Base-by-base conservation (phyloP, 2,797 vertebrate species). In the Sitta carolinensis region DNA sequence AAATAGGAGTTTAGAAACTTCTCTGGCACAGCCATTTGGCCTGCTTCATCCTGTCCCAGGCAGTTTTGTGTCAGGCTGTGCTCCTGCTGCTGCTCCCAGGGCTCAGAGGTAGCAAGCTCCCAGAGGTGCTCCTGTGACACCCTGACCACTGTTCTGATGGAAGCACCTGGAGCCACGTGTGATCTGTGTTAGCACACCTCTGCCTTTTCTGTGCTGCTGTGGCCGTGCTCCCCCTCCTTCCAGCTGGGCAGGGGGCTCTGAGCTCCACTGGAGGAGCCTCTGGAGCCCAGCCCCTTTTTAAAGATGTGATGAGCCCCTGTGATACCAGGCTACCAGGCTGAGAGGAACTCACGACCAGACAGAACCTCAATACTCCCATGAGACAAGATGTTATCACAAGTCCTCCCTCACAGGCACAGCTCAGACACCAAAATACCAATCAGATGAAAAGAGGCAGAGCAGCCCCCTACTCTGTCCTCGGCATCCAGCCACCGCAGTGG, bases 401-500 rank as follows among this genome's bases (percentile, higher is more conserved):
- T 66, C 42, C 27, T 82, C 30, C 27, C 42, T 58, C 5, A 1
- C 4, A 52, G 36, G 34, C 27, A 58, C 27, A 42, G 36, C 45
- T 87, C 29, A 45, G 54, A 36, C 17, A 55, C 26, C 2, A 3
- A 58, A 92, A 84, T 1, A 16, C 0, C 14, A 9, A 11, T 3
- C 9, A 29, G 34, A 16, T 42, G 9, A 43, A 45, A 42, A 0
- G 2, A 55, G 12, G 4, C 1, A 16, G 2, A n/a, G 57, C 43
- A 79, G 30, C 7, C 4, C 17, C 6, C 0, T 2, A 8, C 48
- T 14, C 17, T 13, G 4, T 25, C 20, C 20, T 32, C 0, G 0
- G 19, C 68, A 62, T 17, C 10, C 40, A 59, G n/a, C n/a, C 72
- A 40, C 26, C 0, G 0, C 42, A 48, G 50, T 0, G 0, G 15